phyloP scores from a whole-genome alignment of 2,113 vertebrate species.

The Sus scrofa region T2T-Sscrofa CM000825.6:80192001-80192500 shows the following conservation, averaged over 20 bases:
- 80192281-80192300: too few species aligned
- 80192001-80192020: not conserved
- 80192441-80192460: not conserved
- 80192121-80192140: too few species aligned
- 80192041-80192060: not conserved
- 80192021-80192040: not conserved
- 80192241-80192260: too few species aligned
- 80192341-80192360: slow-evolving; percentile 14
- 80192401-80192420: not conserved
- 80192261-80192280: too few species aligned
- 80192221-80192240: too few species aligned
- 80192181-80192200: too few species aligned
- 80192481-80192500: not conserved
- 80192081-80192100: too few species aligned
- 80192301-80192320: not conserved
- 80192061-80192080: too few species aligned
- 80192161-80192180: too few species aligned
- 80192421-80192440: not conserved
- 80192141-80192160: too few species aligned
- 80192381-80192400: slow-evolving; percentile 20
- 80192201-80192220: too few species aligned
- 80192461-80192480: not conserved
- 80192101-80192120: too few species aligned
- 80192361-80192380: slow-evolving; percentile 49
- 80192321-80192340: not conserved